Evolutionary conservation across 2,888 invertebrate genomes (phyloP), one percentile per base, ranked within the genome.

Genomic region (Drosophila niveifrons): DNA sequence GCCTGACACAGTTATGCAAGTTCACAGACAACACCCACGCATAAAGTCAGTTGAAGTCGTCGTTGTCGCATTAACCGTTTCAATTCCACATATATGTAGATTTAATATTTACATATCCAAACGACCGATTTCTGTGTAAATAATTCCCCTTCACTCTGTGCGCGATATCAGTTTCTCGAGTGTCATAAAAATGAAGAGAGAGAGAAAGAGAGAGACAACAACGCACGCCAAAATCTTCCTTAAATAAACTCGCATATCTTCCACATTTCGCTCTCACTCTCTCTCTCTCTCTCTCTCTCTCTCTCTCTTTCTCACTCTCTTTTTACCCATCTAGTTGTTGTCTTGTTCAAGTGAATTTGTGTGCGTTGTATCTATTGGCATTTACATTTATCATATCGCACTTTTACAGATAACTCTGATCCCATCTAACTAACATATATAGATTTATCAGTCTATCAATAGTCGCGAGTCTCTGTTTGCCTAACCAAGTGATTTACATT

Each of bases 1-100:
- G 72, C 71, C 66, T 82, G 82, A 85, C 89, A 84, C 78, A 84
- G 87, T 88, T 84, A 84, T 88, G 87, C 87, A 84, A 84, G 88
- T 84, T 81, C 66, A 67, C 71, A 75, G 50, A 77, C 70, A 80
- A 83, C 84, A 88, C 84, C 84, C 84, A 85, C 84, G 84, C 84
- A 80, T 4, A 23, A 23, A 62, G 48, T 17, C 66, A 51, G 71
- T 76, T 77, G 72, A 77, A 53, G 66, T 10, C 56, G 50, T 55
- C 44, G 55, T 11, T 41, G 36, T 31, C 52, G 36, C 23, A 23
- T 62, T 59, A 70, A 73, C 68, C 65, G 61, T 68, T 66, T 82
- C 51, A 52, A 61, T 50, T 66, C 55, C 18, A 15, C 9, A 36
- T 36, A 10, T 10, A 31, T 31, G 3, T 10, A 3, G 59, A 59